Conservation (phyloP, 2,113 vertebrate species). For the Cervus canadensis region DNA sequence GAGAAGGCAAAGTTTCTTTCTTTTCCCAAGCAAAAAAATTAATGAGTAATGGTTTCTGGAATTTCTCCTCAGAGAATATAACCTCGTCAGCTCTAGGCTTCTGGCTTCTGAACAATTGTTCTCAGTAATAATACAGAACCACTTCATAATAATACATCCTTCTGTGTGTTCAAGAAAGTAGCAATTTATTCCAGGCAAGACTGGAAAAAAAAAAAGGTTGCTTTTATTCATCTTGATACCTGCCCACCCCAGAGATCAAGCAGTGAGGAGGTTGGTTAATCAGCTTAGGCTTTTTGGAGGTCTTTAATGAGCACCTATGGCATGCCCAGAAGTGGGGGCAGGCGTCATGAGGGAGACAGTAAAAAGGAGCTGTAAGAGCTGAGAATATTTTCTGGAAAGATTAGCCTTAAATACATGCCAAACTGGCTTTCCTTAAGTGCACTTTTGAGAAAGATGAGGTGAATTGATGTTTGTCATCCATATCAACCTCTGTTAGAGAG, state of each 20-base stretch:
- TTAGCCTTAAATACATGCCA: background rate
- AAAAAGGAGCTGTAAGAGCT: constrained; percentile 9
- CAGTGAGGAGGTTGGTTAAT: constrained; percentile 18
- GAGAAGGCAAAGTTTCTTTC: constrained; percentile 11
- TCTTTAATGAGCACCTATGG: constrained; percentile 43
- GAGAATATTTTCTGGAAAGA: constrained; percentile 29
- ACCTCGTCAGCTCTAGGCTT: constrained; percentile 49
- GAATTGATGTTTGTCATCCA: background rate
- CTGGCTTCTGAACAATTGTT: constrained; percentile 66
- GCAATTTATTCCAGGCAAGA: constrained; percentile 64
- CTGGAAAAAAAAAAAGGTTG: background rate
- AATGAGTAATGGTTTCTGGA: constrained; percentile 62
- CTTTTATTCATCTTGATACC: constrained; percentile 56
- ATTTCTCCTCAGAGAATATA: constrained; percentile 63
- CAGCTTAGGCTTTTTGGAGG: constrained; percentile 6
- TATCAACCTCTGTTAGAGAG: background rate
- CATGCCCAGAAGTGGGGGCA: background rate
- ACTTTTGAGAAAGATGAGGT: background rate
- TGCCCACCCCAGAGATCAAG: constrained; percentile 48
- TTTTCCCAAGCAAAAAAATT: constrained; percentile 51
- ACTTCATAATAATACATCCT: constrained; percentile 61
- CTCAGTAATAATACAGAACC: constrained; percentile 67
- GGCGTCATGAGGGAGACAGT: background rate
- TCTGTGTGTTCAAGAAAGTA: constrained; percentile 62
- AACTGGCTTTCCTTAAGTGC: constrained; percentile 9